Evolutionary conservation across 2,888 invertebrate genomes (phyloP).

Genomic region (Caenorhabditis angaria): DNA sequence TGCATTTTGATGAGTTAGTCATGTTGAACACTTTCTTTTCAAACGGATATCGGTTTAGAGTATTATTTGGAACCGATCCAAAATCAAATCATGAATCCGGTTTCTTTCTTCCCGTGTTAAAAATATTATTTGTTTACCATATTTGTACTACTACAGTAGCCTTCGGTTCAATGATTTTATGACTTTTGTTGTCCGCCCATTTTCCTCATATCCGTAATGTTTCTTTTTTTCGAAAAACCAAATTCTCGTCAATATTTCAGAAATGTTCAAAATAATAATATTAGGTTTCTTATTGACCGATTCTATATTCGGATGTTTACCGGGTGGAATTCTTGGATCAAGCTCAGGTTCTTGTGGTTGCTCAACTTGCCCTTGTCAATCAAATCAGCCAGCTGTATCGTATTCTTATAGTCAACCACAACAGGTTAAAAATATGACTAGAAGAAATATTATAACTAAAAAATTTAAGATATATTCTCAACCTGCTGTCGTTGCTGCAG

Average conservation of each 20-base stretch:
- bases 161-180: slow-evolving; percentile 2
- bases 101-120: not conserved
- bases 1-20: slow-evolving; percentile 4
- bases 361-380: not conserved
- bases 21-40: not conserved
- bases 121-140: not conserved
- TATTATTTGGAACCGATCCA: not conserved
- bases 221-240: not conserved
- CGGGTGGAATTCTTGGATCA: not conserved
- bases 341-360: not conserved
- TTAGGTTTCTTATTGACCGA: not conserved
- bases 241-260: no score
- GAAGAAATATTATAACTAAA: no score
- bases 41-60: not conserved
- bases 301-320: not conserved
- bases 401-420: not conserved
- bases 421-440: no score
- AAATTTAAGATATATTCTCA: no score
- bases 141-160: not conserved
- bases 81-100: no score
- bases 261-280: not conserved
- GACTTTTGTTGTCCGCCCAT: not conserved
- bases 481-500: not conserved
- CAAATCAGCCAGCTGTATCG: not conserved
- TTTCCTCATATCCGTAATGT: not conserved